Evolutionary conservation across 2,113 vertebrate species (phyloP), one percentile per base, ranked within the genome.

Genomic region (Poeciliopsis occidentalis): DNA sequence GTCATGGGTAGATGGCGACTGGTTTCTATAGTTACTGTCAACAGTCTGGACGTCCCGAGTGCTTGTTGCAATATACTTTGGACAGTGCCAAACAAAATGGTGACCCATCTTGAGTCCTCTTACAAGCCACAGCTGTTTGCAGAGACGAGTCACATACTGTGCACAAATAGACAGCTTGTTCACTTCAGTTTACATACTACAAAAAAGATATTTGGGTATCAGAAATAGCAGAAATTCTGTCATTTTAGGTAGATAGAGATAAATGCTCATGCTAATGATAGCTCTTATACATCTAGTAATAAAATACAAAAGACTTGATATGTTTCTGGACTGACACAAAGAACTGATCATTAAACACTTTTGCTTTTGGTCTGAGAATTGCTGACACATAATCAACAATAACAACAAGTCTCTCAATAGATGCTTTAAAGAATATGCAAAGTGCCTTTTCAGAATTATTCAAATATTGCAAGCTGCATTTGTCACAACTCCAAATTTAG

Each of bases 21-120:
- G 62, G 91, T 93, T 87, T 73, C 91, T 82, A 89, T 93, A 73
- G 90, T 81, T 76, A 86, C 89, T 27, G 22, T 80, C 86, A 90
- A 87, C 90, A 88, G 82, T 89, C 88, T 91, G 77, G 75, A 41
- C 77, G 27, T 68, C n/a, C 81, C 76, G 83, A 84, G 85, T 85
- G 71, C 83, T 85, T 69, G 82, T 76, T 87, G 89, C 30, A 12
- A 37, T 86, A 88, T 81, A 72, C 75, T 76, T 60, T 24, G 82
- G 78, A 85, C 83, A 86, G 67, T 83, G 77, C 65, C 73, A 37
- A 80, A 81, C 60, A 83, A 82, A 87, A 85, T 82, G 83, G 81
- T 37, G 62, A 67, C 60, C 51, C 65, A 60, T 68, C 63, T 69
- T 69, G 27, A 76, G 60, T 82, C 63, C 22, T 67, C 10, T 65